These are phyloP conservation scores for Tragulus kanchil DNA, from an alignment of 2,113 vertebrate genomes.

Conservation along the genomic window DNA sequence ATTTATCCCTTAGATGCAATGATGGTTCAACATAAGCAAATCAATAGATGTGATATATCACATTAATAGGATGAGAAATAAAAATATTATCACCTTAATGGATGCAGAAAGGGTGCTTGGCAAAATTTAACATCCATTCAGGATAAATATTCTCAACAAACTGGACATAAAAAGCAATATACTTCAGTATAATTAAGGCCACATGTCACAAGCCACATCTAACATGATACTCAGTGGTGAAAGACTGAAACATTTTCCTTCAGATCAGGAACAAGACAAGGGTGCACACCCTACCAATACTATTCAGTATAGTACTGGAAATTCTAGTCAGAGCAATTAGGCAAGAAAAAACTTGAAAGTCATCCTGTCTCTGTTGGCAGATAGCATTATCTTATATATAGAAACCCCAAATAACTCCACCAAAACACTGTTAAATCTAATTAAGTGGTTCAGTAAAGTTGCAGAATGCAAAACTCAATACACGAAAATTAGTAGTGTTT, in stretches of 20 bases:
- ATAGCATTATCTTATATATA: not conserved
- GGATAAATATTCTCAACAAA: not conserved
- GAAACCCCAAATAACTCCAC: not conserved
- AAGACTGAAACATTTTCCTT: not conserved
- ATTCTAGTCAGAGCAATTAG: not conserved
- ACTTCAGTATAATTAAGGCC: not conserved
- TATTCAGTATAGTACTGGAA: not conserved
- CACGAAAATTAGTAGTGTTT: not conserved
- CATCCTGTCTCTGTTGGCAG: not conserved
- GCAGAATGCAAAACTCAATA: not conserved
- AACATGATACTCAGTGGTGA: not conserved
- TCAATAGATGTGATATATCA: not conserved
- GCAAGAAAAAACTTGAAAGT: not conserved
- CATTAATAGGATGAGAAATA: not conserved
- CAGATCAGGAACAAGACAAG: not conserved
- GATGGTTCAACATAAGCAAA: not conserved
- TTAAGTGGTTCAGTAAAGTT: not conserved
- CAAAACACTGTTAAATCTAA: not conserved
- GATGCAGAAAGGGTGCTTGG: not conserved
- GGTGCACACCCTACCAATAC: not conserved
- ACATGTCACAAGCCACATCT: not conserved
- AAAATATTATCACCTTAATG: not conserved
- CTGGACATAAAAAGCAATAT: not conserved
- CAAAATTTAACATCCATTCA: not conserved
- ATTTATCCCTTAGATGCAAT: not conserved